Evolutionary conservation across 2,888 invertebrate genomes (phyloP), one percentile per base, ranked within the genome.

Genomic region (Gasteruption jaculator): DNA sequence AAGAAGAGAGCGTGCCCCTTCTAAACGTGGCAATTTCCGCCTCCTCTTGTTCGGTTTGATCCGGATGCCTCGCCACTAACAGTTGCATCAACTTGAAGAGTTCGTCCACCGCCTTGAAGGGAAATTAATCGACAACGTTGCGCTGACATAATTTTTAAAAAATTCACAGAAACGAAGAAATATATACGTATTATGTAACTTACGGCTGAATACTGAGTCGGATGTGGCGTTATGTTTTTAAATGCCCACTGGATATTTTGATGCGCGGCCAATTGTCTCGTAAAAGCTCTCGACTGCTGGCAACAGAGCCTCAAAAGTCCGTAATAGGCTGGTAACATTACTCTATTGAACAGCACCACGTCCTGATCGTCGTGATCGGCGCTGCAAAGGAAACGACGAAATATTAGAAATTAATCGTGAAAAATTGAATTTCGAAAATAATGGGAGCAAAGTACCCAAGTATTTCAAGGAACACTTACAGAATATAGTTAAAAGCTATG

Each of bases 241-340:
- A 94, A 94, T 18, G 94, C 94, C 94, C 94, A 95, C 66, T 91
- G 91, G 29, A 95, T 81, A 75, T 95, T 95, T 73, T 94, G 93
- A 74, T 95, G 94, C 53, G 85, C 85, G 1, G 92, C 90, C 41
- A 95, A 76, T 61, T 88, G 83, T 38, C 91, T 79, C 4, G 92
- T 89, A 71, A 95, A 91, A 16, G 83, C 74, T 31, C 85, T 79
- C 4, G 93, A 93, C 56, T 90, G 86, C 53, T 91, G 86, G 66
- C 94, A 94, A 73, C 91, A 93, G 70, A 93, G 79, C 49, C 92
- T 79, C 57, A 95, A 74, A 43, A 95, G 75, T 29, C 93, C 91
- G 67, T 91, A 91, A 72, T 90, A 91, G 7, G 93, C 90, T 2
- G 94, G 94, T 61, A 95, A 73, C 91, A 93, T 94, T 15, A 87